These are phyloP conservation scores for Parus major DNA, from an alignment of 2,113 vertebrate genomes.

Conservation along the genomic window DNA sequence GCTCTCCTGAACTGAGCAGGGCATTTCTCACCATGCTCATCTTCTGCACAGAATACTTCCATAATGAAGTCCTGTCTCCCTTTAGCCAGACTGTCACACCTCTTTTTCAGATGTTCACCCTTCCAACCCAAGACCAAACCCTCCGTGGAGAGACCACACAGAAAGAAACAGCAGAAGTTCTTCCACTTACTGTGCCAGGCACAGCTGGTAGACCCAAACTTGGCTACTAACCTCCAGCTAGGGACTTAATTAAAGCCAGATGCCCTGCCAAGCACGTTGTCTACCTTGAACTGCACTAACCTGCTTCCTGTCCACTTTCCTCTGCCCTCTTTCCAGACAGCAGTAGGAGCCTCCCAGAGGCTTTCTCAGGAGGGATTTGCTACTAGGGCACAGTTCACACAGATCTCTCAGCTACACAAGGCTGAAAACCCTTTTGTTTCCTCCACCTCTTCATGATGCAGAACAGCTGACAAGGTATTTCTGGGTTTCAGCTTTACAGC, in stretches of 20 bases:
- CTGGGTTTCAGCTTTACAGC: neutral
- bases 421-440: neutral
- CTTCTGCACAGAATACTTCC: neutral
- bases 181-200: neutral
- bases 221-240: neutral
- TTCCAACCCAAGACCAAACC: neutral
- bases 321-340: neutral
- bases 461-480: neutral
- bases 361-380: neutral
- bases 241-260: neutral
- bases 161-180: neutral
- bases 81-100: neutral
- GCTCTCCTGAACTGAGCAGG: neutral
- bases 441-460: neutral
- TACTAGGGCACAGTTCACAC: neutral
- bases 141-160: neutral
- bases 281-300: neutral
- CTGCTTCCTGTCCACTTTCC: neutral
- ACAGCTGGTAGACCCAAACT: neutral
- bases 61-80: neutral
- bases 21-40: neutral
- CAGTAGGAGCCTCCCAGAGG: neutral
- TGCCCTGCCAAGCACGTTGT: neutral
- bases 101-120: neutral
- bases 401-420: neutral